Base-by-base conservation (phyloP, 2,888 invertebrate genomes). In the Drosophila lacicola region DNA sequence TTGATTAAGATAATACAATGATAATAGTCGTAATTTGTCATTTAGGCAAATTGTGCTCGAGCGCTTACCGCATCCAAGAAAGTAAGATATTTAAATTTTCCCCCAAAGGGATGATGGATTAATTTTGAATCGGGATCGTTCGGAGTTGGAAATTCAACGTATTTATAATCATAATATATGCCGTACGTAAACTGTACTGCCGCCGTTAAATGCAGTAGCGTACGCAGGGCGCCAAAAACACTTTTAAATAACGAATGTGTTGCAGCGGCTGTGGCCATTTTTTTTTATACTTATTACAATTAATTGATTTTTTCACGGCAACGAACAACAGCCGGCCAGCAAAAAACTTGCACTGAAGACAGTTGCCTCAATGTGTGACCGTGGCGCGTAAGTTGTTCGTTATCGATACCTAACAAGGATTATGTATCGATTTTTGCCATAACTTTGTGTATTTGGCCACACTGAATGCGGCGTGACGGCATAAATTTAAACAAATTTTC, bases 1-100 rank as follows among this genome's bases (percentile, higher is more conserved):
- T 44, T 46, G 55, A 50, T 76, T 76, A 19, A 49, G 55, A 54
- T 61, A 60, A 51, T 17, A 42, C 6, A 34, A 17, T 29, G 47
- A 50, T 65, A 51, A 29, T 53, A 13, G 29, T 13, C 5, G 9
- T 33, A 13, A 55, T 11, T 37, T 44, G n/a, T 19, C 11, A 19
- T 17, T 17, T 17, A 17, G 29, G 29, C 4, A 34, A 33, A 13
- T 49, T 41, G 14, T 42, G 29, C 13, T 5, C 41, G 45, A 1
- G 11, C 33, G 41, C 86, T 86, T 86, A 86, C 83, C 81, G 83
- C 87, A 80, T 83, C 78, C 63, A 81, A 51, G 88, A 92, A 96
- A 25, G 97, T 97, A 73, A 97, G 93, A 92, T 95, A 97, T 93
- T 97, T 97, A 78, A 97, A 95, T 93, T 97, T 97, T 87, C 96